Base-by-base conservation (phyloP, 2,888 invertebrate species). In the Alviniconcha strummeri region DNA sequence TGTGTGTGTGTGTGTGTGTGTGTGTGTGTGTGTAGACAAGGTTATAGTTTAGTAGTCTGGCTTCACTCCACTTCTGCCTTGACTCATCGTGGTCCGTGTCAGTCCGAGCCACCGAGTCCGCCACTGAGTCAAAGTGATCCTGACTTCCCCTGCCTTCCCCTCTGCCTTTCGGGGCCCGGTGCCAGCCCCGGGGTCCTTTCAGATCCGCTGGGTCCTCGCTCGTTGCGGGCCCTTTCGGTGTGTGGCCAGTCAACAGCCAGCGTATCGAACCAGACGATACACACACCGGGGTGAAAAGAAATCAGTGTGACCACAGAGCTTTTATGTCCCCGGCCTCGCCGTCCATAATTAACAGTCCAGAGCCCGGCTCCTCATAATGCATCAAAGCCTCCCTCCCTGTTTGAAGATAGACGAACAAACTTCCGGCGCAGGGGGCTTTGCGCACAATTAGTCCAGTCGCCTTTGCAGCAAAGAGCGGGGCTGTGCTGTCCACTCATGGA, bases 351-450 rank as follows among this genome's bases (percentile, higher is more conserved):
- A 77, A 36, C 77, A 64, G 69, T 52, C 54, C 77, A 67, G 19
- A n/a, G 76, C 67, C 56, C n/a, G 76, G 71, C 9, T 13, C 15
- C 76, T 57, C 81, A 56, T 60, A 77, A 69, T 69, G 82, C 82
- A 82, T 82, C 82, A 82, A 82, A 82, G 82, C 82, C 77, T 76
- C 69, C 67, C 19, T 55, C 77, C 19, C 19, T 82, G 82, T 82
- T 82, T 82, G 82, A 82, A 82, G 82, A 77, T 69, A 82, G 77
- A 81, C 81, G 81, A 74, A 81, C 81, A 81, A 82, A 82, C 82
- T 82, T 82, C 82, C 77, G 54, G 77, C 82, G 67, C 69, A 54
- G 56, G 75, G 82, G 82, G 17, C 64, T 56, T 60, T 11, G 52
- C 55, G 36, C 82, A 55, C 82, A 82, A 77, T 77, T 56, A 82